Evolutionary conservation across 2,797 vertebrate species (phyloP).

Genomic region (Columba guinea): DNA sequence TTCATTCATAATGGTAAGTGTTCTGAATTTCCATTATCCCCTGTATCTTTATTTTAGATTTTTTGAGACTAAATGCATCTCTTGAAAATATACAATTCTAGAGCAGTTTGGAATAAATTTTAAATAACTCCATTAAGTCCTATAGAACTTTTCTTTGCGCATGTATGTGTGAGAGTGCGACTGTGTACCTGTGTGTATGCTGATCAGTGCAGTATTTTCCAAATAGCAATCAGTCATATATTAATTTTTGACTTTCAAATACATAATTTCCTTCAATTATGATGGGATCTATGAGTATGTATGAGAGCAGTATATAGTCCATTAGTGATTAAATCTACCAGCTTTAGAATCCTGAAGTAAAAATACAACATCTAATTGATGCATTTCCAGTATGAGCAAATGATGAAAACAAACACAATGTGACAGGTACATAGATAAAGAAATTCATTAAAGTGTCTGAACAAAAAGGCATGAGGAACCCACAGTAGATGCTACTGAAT

Average conservation of each 20-base stretch:
- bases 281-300: neutral
- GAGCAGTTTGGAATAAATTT: neutral
- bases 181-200: fast-evolving
- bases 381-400: neutral
- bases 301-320: neutral
- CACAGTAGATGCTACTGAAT: neutral
- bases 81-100: neutral
- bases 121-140: neutral
- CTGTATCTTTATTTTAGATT: neutral
- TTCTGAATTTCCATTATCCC: neutral
- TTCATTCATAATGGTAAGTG: neutral
- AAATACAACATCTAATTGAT: neutral
- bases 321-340: neutral
- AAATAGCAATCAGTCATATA: neutral
- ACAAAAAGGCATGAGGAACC: neutral
- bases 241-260: neutral
- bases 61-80: neutral
- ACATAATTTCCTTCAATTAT: neutral
- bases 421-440: neutral
- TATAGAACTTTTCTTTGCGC: neutral
- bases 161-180: too few species aligned
- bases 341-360: neutral
- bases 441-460: neutral
- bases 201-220: neutral
- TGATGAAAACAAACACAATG: neutral